A percentile compares a stretch with the other conserved stretches of the same genome.
These are phyloP conservation scores for Rhinophrynus dorsalis DNA, from an alignment of 2,797 vertebrate genomes.

Conservation along the genomic window DNA sequence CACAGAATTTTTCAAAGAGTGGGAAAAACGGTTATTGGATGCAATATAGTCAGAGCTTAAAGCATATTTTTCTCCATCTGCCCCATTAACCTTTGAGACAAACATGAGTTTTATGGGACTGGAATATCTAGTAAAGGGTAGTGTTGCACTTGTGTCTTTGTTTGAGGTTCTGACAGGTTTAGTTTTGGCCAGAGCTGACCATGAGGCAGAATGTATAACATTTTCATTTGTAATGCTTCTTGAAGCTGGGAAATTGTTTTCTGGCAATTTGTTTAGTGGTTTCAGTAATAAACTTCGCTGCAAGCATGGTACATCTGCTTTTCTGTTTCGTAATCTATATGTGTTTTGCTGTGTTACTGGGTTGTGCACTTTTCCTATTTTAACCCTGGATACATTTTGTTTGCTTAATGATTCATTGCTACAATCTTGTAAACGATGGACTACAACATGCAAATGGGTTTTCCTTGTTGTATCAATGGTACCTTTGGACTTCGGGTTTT, in stretches of 20 bases:
- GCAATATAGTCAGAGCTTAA: constrained; percentile 79
- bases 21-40: constrained; percentile 63
- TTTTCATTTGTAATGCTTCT: constrained; percentile 19
- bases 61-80: constrained; percentile 85
- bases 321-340: background rate
- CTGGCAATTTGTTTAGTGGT: background rate
- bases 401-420: constrained; percentile 55
- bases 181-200: background rate
- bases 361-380: constrained; percentile 40
- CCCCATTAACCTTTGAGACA: constrained; percentile 82
- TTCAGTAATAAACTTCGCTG: background rate
- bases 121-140: constrained; percentile 66
- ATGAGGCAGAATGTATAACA: constrained; percentile 38
- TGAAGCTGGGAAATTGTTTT: background rate
- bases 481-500: constrained; percentile 56
- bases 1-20: constrained; percentile 71
- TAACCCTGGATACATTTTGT: constrained; percentile 53
- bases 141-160: background rate
- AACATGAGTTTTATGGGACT: constrained; percentile 98
- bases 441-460: constrained; percentile 69
- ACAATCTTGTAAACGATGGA: constrained; percentile 73
- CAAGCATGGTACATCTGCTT: background rate
- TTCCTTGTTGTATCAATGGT: constrained; percentile 67
- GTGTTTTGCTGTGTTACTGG: background rate
- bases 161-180: background rate